These are phyloP conservation scores for Botia kubotai DNA, from an alignment of 2,797 vertebrate species.

Conservation along the genomic window DNA sequence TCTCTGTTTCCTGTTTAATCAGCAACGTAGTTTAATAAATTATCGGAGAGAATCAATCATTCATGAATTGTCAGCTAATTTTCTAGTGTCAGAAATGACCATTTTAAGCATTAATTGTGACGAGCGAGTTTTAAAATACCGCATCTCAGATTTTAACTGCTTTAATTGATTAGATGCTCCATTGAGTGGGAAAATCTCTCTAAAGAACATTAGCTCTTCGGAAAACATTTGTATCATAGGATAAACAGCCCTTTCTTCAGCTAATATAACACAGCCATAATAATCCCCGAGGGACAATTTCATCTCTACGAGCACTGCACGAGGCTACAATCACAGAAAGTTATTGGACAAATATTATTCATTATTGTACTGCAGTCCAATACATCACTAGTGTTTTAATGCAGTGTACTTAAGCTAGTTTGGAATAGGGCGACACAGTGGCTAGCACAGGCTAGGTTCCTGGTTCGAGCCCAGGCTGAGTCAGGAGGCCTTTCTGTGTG, in stretches of 20 bases:
- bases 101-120: neutral
- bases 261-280: conserved; percentile 23
- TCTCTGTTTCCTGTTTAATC: conserved; percentile 24
- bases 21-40: neutral
- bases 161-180: conserved; percentile 27
- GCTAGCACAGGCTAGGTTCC: too few relatives aligned
- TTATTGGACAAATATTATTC: conserved; percentile 1
- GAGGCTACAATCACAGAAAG: neutral
- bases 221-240: conserved; percentile 8
- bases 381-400: too few relatives aligned
- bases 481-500: too few relatives aligned
- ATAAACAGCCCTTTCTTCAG: neutral
- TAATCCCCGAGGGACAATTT: neutral
- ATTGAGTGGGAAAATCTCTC: too few relatives aligned
- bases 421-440: too few relatives aligned
- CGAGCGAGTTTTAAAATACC: neutral
- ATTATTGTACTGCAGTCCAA: conserved; percentile 19
- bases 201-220: too few relatives aligned
- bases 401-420: too few relatives aligned
- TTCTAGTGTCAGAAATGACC: too few relatives aligned
- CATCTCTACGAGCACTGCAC: neutral
- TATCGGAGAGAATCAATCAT: conserved; percentile 9
- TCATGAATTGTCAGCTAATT: too few relatives aligned
- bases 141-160: conserved; percentile 1
- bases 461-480: too few relatives aligned